These are phyloP conservation scores for Bubo bubo DNA, from an alignment of 2,113 vertebrate genomes.

Conservation along the genomic window DNA sequence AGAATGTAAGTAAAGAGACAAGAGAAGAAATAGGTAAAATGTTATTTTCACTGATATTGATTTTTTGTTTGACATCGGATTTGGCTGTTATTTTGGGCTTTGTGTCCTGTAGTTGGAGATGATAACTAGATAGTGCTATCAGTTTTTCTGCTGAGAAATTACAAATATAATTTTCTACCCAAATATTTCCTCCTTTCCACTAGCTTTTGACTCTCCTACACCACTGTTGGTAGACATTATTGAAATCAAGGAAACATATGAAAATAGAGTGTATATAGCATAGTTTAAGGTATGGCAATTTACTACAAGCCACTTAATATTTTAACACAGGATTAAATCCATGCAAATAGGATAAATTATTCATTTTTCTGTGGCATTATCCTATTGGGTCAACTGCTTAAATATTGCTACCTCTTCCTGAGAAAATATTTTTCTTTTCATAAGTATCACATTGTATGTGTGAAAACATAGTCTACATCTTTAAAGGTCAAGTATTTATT, in stretches of 20 bases:
- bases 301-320: background rate
- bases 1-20: rapidly evolving
- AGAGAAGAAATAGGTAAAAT: background rate
- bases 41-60: background rate
- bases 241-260: background rate
- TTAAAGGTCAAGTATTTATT: background rate
- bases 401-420: background rate
- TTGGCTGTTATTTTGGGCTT: background rate
- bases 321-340: background rate
- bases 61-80: background rate
- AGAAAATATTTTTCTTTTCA: background rate
- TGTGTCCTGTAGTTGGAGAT: background rate
- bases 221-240: rapidly evolving
- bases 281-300: background rate
- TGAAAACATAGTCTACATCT: background rate
- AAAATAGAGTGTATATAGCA: background rate
- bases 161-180: background rate
- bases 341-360: background rate
- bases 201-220: background rate
- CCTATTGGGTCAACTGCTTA: background rate
- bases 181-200: background rate
- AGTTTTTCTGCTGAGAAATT: background rate
- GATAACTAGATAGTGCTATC: background rate
- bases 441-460: background rate
- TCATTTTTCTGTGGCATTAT: background rate